Evolutionary conservation across 2,113 vertebrate genomes (phyloP), one percentile per base, ranked within the genome.

Genomic region (Zosterops pallidus): DNA sequence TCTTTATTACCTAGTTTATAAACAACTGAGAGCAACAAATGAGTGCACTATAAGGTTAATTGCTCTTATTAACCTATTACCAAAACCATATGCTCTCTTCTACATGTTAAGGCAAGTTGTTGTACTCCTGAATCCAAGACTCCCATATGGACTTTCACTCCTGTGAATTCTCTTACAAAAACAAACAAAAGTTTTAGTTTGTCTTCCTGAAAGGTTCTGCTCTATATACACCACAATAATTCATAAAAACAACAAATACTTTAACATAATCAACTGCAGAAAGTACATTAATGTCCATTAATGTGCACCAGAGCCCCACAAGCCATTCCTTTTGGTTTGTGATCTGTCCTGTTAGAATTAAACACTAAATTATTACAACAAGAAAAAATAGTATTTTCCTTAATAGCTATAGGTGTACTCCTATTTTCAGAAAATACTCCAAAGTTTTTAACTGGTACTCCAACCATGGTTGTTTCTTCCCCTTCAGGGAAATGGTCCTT

Each of bases 1-100:
- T 33, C 85, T 92, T 96, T 95, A 96, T 65, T 95, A 76, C 85
- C 90, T 62, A 22, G 70, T 96, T 94, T 96, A 96, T 96, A 96
- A 96, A 96, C 90, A 96, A 96, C 72, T 52, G 90, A 95, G 90
- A 60, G 64, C 74, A 94, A 90, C 90, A 94, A 92, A 88, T 72
- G 90, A 88, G 88, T 93, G 90, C 67, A 65, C 85, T 72, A 71
- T 7, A 57, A 94, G 95, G 95, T 96, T 96, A 96, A 96, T 93
- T 96, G 88, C 94, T 88, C 85, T 94, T 90, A 93, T 92, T 96
- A 96, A 91, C 67, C 82, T 69, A 46, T 94, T 96, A 94, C 88
- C 75, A 62, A 95, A 96, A 91, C 96, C 95, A 96, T 85, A 96
- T 94, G 94, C 82, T 86, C 67, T 72, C 75, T 64, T 26, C 63